Conservation (phyloP, 2,113 vertebrate genomes). For the Stegostoma tigrinum region DNA sequence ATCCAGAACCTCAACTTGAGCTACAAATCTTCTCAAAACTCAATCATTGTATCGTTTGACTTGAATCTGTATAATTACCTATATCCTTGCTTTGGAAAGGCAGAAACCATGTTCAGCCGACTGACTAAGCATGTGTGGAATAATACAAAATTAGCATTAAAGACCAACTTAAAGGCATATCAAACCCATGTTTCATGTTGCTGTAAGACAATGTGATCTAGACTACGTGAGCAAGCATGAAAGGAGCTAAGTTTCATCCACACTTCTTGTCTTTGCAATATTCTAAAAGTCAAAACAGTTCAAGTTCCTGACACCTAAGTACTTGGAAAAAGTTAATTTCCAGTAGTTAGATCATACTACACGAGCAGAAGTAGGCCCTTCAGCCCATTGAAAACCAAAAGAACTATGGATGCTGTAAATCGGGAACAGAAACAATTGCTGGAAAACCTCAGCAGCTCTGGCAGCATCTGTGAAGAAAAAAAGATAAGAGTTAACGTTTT, state of each 20-base stretch:
- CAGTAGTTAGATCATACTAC: background rate
- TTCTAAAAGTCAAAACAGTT: background rate
- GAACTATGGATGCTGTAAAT: no score
- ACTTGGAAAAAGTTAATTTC: background rate
- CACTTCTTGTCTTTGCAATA: background rate
- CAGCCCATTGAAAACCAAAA: no score
- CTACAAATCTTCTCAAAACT: no score
- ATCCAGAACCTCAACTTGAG: no score
- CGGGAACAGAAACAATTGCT: no score
- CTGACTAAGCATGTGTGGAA: background rate
- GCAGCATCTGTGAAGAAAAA: no score
- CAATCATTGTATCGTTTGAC: background rate
- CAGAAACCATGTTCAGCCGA: background rate
- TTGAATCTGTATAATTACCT: background rate
- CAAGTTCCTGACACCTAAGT: background rate
- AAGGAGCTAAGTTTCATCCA: background rate
- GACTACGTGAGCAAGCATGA: background rate
- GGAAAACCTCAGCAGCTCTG: no score
- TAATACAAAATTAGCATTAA: background rate
- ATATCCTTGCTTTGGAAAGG: background rate
- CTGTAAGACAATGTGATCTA: background rate
- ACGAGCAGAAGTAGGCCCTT: no score
- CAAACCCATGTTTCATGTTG: background rate
- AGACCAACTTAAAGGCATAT: background rate
- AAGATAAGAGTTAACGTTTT: no score